Conservation (phyloP, 2,888 invertebrate genomes). For the Lamellibrachia satsuma region DNA sequence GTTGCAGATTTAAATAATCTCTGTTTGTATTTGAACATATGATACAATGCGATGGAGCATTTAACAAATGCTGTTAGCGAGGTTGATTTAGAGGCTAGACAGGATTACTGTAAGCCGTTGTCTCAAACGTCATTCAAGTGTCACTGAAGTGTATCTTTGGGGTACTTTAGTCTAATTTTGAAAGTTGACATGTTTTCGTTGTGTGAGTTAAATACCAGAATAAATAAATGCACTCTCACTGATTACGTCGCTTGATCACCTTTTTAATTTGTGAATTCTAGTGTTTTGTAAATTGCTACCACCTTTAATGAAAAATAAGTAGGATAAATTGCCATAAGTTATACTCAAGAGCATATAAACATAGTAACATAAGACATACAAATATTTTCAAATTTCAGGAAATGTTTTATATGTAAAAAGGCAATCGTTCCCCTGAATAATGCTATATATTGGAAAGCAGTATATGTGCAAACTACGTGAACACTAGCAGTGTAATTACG, state of each 20-base stretch:
- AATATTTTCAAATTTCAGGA: too few relatives aligned
- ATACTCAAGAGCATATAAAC: too few relatives aligned
- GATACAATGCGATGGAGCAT: neutral
- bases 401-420: too few relatives aligned
- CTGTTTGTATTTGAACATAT: neutral
- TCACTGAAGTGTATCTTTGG: neutral
- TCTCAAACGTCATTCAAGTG: neutral
- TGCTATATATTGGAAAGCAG: neutral
- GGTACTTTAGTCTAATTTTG: neutral
- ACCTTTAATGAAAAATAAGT: too few relatives aligned
- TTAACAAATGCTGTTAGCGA: neutral
- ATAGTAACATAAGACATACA: too few relatives aligned
- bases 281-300: too few relatives aligned
- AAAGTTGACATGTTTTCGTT: neutral
- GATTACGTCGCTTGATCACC: neutral
- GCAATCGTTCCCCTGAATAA: too few relatives aligned
- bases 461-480: neutral
- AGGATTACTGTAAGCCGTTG: neutral
- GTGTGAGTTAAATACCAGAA: neutral
- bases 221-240: neutral
- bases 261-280: too few relatives aligned
- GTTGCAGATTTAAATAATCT: constrained; percentile 6
- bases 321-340: too few relatives aligned
- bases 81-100: neutral
- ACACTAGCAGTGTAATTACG: neutral